phyloP scores from a whole-genome alignment of 2,888 invertebrate genomes.

The Oligia latruncula region DNA sequence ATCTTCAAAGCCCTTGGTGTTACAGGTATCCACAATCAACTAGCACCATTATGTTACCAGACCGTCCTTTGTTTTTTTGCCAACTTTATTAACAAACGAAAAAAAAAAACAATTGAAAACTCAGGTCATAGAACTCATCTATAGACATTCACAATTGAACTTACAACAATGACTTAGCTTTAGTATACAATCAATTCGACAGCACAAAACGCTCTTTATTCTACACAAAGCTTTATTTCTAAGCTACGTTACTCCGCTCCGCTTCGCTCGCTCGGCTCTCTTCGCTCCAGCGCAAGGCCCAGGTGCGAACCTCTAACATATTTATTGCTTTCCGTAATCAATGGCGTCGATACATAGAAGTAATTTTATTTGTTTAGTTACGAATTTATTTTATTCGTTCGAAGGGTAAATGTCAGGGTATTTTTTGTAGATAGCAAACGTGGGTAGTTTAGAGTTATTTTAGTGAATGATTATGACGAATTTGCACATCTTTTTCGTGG shows the following conservation, averaged over 20 bases:
- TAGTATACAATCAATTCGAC: slow-evolving; percentile 29
- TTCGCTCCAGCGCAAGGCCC: slow-evolving; percentile 23
- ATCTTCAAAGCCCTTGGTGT: background rate
- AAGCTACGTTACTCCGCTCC: slow-evolving; percentile 24
- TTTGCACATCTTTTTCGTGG: background rate
- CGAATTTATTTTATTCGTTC: slow-evolving; percentile 15
- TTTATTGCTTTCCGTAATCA: slow-evolving; percentile 59
- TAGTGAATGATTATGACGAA: slow-evolving; percentile 4
- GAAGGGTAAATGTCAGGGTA: slow-evolving; percentile 29
- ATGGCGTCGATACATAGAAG: slow-evolving; percentile 49
- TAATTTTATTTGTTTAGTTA: slow-evolving; percentile 48
- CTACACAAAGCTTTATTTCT: slow-evolving; percentile 41
- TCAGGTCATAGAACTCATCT: background rate
- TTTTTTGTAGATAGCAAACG: background rate
- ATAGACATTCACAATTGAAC: slow-evolving; percentile 10
- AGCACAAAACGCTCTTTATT: slow-evolving; percentile 19
- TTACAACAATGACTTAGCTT: slow-evolving; percentile 5
- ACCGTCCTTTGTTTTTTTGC: too few relatives aligned
- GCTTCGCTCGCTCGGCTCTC: slow-evolving; percentile 29
- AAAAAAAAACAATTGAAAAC: slow-evolving; percentile 3
- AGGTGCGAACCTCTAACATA: slow-evolving; percentile 59
- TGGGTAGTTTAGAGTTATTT: background rate
- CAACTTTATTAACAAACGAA: background rate
- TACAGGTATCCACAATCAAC: background rate
- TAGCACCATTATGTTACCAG: background rate